phyloP scores from a whole-genome alignment of 2,113 vertebrate genomes.

The Alethe diademata region DNA sequence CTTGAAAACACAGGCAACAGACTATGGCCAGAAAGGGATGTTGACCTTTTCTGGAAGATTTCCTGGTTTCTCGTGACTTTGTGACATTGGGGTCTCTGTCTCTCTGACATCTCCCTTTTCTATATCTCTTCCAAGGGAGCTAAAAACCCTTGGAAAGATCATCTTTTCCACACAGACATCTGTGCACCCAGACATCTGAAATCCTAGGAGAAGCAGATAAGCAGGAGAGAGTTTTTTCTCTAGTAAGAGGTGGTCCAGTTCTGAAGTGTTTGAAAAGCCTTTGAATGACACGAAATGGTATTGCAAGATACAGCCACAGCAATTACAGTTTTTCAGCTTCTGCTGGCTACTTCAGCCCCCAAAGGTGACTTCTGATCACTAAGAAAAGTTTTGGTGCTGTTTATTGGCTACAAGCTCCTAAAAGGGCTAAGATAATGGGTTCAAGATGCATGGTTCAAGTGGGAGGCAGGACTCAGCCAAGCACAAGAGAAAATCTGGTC shows the following conservation, averaged over 20 bases:
- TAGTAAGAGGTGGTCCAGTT: neutral
- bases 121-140: neutral
- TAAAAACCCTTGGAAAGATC: neutral
- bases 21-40: neutral
- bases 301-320: neutral
- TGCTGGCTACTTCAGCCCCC: neutral
- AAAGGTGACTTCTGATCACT: neutral
- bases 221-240: neutral
- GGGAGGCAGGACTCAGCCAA: neutral
- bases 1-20: neutral
- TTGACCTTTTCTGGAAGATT: neutral
- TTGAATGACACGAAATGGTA: neutral
- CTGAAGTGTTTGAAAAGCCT: neutral
- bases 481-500: neutral
- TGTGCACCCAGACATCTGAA: neutral
- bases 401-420: neutral
- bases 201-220: neutral
- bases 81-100: neutral
- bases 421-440: neutral
- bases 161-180: neutral
- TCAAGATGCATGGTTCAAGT: neutral
- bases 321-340: neutral
- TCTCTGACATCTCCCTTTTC: neutral
- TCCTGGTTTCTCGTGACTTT: neutral
- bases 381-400: neutral